Evolutionary conservation across 1,140 invertebrate species (phyloP).

Genomic region (Trichonephila clavipes): DNA sequence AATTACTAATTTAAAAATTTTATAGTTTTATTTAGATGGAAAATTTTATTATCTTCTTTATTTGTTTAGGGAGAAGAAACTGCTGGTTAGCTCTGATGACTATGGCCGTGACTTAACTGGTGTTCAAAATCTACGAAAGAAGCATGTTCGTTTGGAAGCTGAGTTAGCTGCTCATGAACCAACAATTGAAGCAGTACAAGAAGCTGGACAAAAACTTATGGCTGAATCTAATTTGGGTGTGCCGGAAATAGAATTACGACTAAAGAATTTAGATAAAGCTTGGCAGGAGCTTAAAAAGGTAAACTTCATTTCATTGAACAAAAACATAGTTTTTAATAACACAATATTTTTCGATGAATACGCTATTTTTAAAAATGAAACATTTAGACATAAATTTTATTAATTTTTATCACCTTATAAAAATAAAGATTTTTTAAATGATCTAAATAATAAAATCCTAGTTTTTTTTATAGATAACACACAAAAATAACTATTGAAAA

Average conservation of each 20-base stretch:
- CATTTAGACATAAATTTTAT: neutral
- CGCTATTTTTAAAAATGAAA: neutral
- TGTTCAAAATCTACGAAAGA: conserved; percentile 98
- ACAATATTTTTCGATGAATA: neutral
- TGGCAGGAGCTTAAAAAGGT: conserved; percentile 81
- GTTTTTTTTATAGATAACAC: too few relatives aligned
- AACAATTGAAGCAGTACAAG: conserved; percentile 97
- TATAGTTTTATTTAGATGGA: neutral
- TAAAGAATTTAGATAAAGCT: conserved; percentile 81
- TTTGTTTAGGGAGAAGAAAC: conserved; percentile 92
- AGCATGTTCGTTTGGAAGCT: conserved; percentile 97
- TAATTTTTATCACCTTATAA: neutral
- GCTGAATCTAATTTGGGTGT: conserved; percentile 97
- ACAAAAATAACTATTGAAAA: too few relatives aligned
- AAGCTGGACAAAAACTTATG: conserved; percentile 97
- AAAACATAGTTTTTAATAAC: neutral
- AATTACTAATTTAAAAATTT: too few relatives aligned
- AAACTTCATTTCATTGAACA: neutral
- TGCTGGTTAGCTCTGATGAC: conserved; percentile 98
- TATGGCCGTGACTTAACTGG: conserved; percentile 98
- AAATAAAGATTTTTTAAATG: neutral
- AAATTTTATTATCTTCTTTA: neutral
- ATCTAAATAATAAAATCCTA: too few relatives aligned
- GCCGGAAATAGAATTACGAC: conserved; percentile 92
- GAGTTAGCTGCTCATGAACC: conserved; percentile 98